Evolutionary conservation across 2,113 vertebrate genomes (phyloP).

Genomic region (Calyptomena viridis): DNA sequence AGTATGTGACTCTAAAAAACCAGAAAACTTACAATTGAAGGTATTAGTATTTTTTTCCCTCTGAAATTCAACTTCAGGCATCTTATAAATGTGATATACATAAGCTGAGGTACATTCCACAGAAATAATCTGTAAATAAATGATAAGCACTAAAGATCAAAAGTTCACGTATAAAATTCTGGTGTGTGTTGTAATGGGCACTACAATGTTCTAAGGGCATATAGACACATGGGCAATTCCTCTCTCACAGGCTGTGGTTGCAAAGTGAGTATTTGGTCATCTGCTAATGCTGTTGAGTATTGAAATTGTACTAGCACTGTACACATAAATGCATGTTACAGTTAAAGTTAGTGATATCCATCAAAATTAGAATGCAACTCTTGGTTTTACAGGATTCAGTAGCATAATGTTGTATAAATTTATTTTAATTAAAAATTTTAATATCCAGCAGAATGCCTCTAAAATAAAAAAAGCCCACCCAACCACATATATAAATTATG

Average conservation of each 20-base stretch:
- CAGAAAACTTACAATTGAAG: slow-evolving; percentile 73
- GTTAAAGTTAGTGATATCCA: neutral
- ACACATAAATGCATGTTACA: neutral
- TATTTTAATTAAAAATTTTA: neutral
- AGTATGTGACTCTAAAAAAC: slow-evolving; percentile 64
- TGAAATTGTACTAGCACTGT: neutral
- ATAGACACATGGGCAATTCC: neutral
- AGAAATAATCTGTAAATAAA: neutral
- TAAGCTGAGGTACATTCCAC: neutral
- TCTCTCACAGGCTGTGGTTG: neutral
- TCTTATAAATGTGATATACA: neutral
- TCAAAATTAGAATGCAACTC: neutral
- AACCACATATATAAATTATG: neutral
- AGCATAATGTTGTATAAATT: neutral
- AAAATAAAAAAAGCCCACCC: neutral
- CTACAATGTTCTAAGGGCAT: neutral
- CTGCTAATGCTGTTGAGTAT: neutral
- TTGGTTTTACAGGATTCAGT: neutral
- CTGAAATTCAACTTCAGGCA: neutral
- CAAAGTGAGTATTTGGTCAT: neutral
- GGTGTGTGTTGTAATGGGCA: no score
- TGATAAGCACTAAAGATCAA: neutral
- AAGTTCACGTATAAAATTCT: neutral
- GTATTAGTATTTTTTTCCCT: slow-evolving; percentile 26
- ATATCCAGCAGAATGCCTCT: neutral